These are phyloP conservation scores for Auanema sp. DNA, from an alignment of 2,888 invertebrate species.

Conservation along the genomic window DNA sequence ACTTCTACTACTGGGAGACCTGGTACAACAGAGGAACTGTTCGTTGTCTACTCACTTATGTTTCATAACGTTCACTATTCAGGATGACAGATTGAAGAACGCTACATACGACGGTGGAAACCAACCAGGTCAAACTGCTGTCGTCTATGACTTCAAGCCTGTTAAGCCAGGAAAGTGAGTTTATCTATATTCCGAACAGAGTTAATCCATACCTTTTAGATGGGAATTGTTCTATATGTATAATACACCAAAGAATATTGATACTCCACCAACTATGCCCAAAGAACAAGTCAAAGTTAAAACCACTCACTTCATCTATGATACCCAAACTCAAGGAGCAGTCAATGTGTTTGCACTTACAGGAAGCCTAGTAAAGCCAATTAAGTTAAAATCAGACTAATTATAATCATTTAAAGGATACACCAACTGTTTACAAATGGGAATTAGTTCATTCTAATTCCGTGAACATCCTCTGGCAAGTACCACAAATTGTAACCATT, in stretches of 20 bases:
- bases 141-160: constrained; percentile 41
- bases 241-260: constrained; percentile 44
- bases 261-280: constrained; percentile 9
- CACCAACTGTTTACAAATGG: constrained; percentile 10
- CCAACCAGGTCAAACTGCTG: constrained; percentile 5
- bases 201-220: constrained; percentile 16
- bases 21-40: constrained; percentile 28
- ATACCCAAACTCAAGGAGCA: constrained; percentile 50
- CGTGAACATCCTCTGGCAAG: constrained; percentile 66
- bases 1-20: constrained; percentile 56
- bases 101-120: neutral
- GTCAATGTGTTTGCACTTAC: constrained; percentile 45
- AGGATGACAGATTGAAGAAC: constrained; percentile 28
- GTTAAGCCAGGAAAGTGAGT: constrained; percentile 54
- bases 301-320: constrained; percentile 13
- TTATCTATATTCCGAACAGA: neutral
- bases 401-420: neutral
- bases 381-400: neutral
- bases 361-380: constrained; percentile 20
- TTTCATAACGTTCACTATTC: neutral
- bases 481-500: constrained; percentile 67
- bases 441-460: constrained; percentile 37
- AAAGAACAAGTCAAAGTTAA: constrained; percentile 25
- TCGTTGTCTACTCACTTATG: neutral
- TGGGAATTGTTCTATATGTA: constrained; percentile 55